Evolutionary conservation across 2,888 invertebrate genomes (phyloP).

Genomic region (Neuroscelio doddi): DNA sequence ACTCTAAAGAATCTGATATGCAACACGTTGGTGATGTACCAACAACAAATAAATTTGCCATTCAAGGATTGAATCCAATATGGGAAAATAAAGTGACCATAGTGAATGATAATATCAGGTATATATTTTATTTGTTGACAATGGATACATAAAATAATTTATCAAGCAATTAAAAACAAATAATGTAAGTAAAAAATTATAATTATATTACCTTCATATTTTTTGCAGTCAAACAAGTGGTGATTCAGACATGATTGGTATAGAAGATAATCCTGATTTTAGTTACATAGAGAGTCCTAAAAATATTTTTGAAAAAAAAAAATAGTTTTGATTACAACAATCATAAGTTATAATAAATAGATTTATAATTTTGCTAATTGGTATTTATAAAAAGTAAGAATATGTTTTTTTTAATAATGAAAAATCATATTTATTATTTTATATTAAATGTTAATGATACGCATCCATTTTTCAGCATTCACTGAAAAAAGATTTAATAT

Average conservation of each 20-base stretch:
- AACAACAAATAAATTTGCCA: conserved; percentile 81
- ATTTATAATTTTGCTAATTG: too few species aligned
- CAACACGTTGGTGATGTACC: conserved; percentile 77
- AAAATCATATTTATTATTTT: too few species aligned
- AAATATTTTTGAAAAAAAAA: background rate
- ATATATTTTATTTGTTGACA: conserved; percentile 17
- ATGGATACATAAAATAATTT: background rate
- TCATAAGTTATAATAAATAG: too few species aligned
- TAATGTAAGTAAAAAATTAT: too few species aligned
- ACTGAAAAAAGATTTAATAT: too few species aligned
- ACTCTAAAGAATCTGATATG: conserved; percentile 77
- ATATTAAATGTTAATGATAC: too few species aligned
- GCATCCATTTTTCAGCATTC: too few species aligned
- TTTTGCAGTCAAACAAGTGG: conserved; percentile 75
- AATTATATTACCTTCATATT: too few species aligned
- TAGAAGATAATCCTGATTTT: conserved; percentile 80
- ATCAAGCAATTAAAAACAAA: too few species aligned
- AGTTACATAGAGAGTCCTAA: conserved; percentile 62
- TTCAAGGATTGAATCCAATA: conserved; percentile 82
- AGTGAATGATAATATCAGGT: conserved; percentile 76
- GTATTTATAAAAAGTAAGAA: too few species aligned
- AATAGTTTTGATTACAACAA: background rate
- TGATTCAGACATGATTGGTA: conserved; percentile 79
- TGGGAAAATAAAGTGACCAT: conserved; percentile 75
- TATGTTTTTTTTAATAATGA: too few species aligned